Conservation (phyloP, 2,113 vertebrate species). For the Mormoops blainvillei region DNA sequence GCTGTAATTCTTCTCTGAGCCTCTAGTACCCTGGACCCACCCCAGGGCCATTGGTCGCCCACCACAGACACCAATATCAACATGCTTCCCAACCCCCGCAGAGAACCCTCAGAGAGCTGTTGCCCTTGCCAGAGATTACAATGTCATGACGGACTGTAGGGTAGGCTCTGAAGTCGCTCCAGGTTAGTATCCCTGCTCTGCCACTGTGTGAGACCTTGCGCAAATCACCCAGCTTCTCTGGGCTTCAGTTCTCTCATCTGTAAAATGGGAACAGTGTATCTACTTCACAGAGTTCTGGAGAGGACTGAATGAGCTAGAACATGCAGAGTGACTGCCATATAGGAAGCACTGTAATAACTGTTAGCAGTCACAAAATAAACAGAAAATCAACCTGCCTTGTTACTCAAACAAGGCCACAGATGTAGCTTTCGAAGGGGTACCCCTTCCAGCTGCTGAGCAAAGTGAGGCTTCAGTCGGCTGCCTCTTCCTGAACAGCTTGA, state of each 20-base stretch:
- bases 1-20: not conserved
- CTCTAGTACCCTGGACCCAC: not conserved
- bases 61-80: too few relatives aligned
- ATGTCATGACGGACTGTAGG: not conserved
- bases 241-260: not conserved
- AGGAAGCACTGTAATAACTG: not conserved
- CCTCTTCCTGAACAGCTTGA: too few relatives aligned
- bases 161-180: not conserved
- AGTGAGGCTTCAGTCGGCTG: fast-evolving
- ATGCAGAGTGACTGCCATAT: fast-evolving
- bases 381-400: not conserved
- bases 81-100: not conserved
- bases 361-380: not conserved
- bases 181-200: not conserved
- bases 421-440: not conserved
- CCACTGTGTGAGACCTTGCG: not conserved
- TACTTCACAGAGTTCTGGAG: fast-evolving
- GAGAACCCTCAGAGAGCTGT: not conserved
- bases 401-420: not conserved
- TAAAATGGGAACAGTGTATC: not conserved
- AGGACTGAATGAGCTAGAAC: too few relatives aligned
- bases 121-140: not conserved
- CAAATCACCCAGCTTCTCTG: not conserved
- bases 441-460: not conserved
- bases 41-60: not conserved